These are phyloP conservation scores for Caprella mutica DNA, from an alignment of 2,888 invertebrate genomes.

Conservation along the genomic window DNA sequence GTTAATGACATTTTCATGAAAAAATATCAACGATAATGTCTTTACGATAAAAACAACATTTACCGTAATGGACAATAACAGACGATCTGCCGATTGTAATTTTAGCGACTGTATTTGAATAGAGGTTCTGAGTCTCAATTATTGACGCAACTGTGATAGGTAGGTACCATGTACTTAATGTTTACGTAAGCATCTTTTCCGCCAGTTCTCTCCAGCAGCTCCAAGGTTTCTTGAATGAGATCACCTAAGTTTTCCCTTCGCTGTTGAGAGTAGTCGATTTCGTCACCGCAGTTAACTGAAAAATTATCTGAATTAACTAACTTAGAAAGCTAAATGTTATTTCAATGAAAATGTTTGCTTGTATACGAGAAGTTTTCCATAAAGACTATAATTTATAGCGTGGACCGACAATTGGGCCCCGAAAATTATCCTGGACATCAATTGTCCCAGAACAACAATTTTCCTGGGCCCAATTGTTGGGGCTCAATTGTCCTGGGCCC, in stretches of 20 bases:
- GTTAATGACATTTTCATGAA: not conserved
- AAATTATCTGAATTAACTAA: too few species aligned
- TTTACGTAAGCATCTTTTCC: slow-evolving; percentile 95
- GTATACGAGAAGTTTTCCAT: too few species aligned
- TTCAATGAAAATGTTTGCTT: too few species aligned
- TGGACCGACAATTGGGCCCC: too few species aligned
- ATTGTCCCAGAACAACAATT: too few species aligned
- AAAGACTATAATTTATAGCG: too few species aligned
- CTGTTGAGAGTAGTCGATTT: slow-evolving; percentile 78
- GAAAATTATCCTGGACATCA: too few species aligned
- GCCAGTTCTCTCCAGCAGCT: slow-evolving; percentile 78
- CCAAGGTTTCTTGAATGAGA: slow-evolving; percentile 81
- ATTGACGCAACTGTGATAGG: slow-evolving; percentile 74
- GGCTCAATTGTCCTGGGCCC: too few species aligned
- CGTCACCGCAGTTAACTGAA: slow-evolving; percentile 73
- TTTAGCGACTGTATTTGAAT: slow-evolving; percentile 7
- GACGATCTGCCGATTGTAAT: too few species aligned
- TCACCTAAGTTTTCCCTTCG: slow-evolving; percentile 78
- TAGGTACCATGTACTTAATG: slow-evolving; percentile 95
- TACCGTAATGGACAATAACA: too few species aligned
- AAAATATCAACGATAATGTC: not conserved
- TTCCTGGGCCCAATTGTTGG: too few species aligned
- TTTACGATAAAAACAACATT: slow-evolving; percentile 3
- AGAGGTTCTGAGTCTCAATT: not conserved
- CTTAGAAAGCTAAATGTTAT: too few species aligned